Percentiles rank a stretch among this genome's conserved stretches.
phyloP scores from a whole-genome alignment of 2,797 vertebrate species.

The Huso huso region DNA sequence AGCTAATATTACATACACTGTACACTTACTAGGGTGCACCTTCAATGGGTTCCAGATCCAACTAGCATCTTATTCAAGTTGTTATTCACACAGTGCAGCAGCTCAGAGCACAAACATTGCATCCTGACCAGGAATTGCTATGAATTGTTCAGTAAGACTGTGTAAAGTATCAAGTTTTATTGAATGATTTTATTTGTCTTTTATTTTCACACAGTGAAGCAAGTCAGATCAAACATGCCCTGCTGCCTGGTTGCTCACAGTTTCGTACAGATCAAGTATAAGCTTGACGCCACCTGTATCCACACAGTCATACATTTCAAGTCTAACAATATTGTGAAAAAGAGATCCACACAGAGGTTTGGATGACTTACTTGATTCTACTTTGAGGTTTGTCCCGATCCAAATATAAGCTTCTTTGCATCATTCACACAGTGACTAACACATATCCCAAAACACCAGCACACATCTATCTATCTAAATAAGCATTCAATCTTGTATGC shows the following conservation, averaged over 20 bases:
- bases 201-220: slow-evolving; percentile 6
- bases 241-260: too few relatives aligned
- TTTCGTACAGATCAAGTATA: too few relatives aligned
- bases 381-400: slow-evolving; percentile 3
- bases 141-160: too few relatives aligned
- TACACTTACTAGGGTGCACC: slow-evolving; percentile 15
- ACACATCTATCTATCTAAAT: slow-evolving; percentile 13
- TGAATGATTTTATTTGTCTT: too few relatives aligned
- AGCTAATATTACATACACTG: too few relatives aligned
- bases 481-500: slow-evolving; percentile 4
- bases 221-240: neutral
- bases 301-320: too few relatives aligned
- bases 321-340: too few relatives aligned
- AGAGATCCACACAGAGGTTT: neutral
- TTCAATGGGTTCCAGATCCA: slow-evolving; percentile 9
- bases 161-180: too few relatives aligned
- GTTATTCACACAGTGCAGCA: slow-evolving; percentile 9
- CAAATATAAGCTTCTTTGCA: slow-evolving; percentile 3
- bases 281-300: too few relatives aligned
- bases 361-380: neutral
- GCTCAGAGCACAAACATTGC: neutral
- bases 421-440: slow-evolving; percentile 1
- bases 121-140: too few relatives aligned
- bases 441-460: neutral
- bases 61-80: slow-evolving; percentile 5